Evolutionary conservation across 2,797 vertebrate species (phyloP), one percentile per base, ranked within the genome.

Genomic region (Euthynnus affinis): DNA sequence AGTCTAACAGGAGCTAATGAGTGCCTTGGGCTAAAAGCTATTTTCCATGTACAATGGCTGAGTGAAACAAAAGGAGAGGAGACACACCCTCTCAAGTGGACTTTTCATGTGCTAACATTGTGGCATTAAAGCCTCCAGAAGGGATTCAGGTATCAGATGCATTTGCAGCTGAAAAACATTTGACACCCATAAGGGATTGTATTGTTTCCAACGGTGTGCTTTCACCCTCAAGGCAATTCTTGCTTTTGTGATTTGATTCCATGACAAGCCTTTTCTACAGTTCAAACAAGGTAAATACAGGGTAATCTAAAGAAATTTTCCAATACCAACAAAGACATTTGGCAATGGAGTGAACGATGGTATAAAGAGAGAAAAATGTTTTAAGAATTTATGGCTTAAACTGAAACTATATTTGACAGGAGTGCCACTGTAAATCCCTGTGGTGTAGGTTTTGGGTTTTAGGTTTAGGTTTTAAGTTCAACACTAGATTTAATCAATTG

Each of bases 91-190:
- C 53, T 51, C 58, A 42, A 18, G 23, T 52, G 27, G 23, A 49
- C 51, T 74, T 64, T 74, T 64, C 42, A 56, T 62, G 40, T 46
- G 44, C 53, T 57, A 60, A 58, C 37, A 52, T 27, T 9, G 61
- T 17, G n/a, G 68, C 37, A 9, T 64, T 27, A 72, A 27, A 37
- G 56, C 42, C 62, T 34, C 46, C 20, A 27, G 53, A 42, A 53
- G 62, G 25, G 61, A 65, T 60, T 32, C 42, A 58, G 75, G 52
- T 78, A 59, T 51, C 53, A 60, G 42, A 49, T 52, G 14, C 48
- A 25, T 53, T 59, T 37, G 34, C 22, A 64, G 68, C 15, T 66
- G 22, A 61, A 20, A 49, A 49, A 60, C 62, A 72, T 18, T 20
- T 42, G 18, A 78, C 37, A 34, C 46, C 46, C 46, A 49, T 49